Base-by-base conservation (phyloP, 2,797 vertebrate genomes). In the Enteromius thamalakanensis region DNA sequence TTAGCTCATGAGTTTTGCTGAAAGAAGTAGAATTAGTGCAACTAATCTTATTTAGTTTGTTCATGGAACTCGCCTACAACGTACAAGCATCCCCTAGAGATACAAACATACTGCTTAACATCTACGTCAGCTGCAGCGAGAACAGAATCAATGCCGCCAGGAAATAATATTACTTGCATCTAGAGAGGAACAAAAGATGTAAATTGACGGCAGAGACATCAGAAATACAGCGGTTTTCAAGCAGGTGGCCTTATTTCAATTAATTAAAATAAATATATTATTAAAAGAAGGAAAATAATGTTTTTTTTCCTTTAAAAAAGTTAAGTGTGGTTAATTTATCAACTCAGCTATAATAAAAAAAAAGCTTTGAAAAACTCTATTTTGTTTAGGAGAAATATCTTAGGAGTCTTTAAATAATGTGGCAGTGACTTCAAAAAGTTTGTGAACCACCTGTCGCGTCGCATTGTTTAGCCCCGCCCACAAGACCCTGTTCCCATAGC, bases 31-130 rank as follows among this genome's bases (percentile, higher is more conserved):
- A 77, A 77, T 77, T 45, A 64, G 37, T 8, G 76, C 15, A 23
- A 64, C 76, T 62, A 32, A 77, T 77, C 75, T 62, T 62, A 29
- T 32, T 64, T 77, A 47, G 58, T 32, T 47, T 64, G 55, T 47
- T 29, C 40, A 32, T 64, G 23, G 23, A 77, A 29, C 58, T 77
- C 2, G 32, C 3, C 40, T 26, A 6, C 9, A 15, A 21, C 0
- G 55, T 32, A 55, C 40, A 64, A 4, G 17, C 2, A 40, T 77
- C 17, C 23, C 15, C 40, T 64, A 32, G 40, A 65, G 26, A 78
- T 12, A 47, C 29, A 37, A 40, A 76, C 34, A 23, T 5, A 40
- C 51, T 15, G 34, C 72, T 40, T 58, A 40, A 40, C 2, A 9
- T 26, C 26, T 53, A 53, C 9, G 6, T n/a, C 32, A 68, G 17